A percentile compares a stretch with the other conserved stretches of the same genome.
Evolutionary conservation across 2,113 vertebrate species (phyloP).

Genomic region (Entelurus aequoreus): DNA sequence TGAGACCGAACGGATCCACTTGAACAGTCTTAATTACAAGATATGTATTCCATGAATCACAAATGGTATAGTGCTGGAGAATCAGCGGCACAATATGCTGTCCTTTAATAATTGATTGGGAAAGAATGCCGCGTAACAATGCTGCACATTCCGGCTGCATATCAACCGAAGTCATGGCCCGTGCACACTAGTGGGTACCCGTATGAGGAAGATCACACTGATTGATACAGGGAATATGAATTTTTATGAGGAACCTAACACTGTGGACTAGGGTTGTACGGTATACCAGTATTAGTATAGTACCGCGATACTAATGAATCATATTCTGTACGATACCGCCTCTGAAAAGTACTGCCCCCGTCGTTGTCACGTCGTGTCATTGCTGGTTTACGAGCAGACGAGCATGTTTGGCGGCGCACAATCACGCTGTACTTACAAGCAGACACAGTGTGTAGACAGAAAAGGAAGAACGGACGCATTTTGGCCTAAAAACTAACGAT

Average conservation of each 20-base stretch:
- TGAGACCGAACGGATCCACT: conserved; percentile 70
- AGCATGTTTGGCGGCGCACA: no score
- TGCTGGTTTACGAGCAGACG: no score
- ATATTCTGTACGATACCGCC: no score
- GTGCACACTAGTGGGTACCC: conserved; percentile 26
- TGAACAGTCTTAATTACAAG: conserved; percentile 77
- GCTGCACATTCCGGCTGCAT: conserved; percentile 55
- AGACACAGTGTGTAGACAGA: no score
- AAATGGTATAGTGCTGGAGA: conserved; percentile 69
- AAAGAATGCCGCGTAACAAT: conserved; percentile 63
- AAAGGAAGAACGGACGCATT: no score
- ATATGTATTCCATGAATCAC: conserved; percentile 80
- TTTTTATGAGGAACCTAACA: conserved; percentile 1
- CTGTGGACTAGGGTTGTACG: no score
- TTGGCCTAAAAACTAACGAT: no score
- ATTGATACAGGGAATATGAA: conserved; percentile 37
- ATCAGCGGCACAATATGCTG: conserved; percentile 64
- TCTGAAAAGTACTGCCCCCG: no score
- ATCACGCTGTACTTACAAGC: no score
- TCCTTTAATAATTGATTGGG: conserved; percentile 74
- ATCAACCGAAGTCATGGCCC: conserved; percentile 55
- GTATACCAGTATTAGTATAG: no score
- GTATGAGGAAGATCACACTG: conserved; percentile 32
- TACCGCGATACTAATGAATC: no score
- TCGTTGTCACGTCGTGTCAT: no score